Evolutionary conservation across 2,113 vertebrate genomes (phyloP).

Genomic region (Macquaria ambigua): DNA sequence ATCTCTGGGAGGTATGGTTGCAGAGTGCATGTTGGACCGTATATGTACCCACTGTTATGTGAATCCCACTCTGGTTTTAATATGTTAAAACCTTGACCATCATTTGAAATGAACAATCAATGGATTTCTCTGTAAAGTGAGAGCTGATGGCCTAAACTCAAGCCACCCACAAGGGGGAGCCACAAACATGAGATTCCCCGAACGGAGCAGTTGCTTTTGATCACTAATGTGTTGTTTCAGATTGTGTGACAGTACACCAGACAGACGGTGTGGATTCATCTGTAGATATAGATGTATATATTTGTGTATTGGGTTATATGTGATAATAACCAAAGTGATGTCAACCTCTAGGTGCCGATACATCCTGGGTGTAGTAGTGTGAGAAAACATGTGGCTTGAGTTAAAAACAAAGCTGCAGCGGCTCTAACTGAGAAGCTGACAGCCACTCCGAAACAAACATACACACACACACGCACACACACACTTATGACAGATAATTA

Average conservation of each 20-base stretch:
- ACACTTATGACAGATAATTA: conserved; percentile 81
- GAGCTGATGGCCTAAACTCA: not conserved
- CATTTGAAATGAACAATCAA: not conserved
- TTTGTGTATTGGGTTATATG: not conserved
- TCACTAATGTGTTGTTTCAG: not conserved
- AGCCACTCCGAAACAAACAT: conserved; percentile 24
- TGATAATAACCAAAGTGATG: conserved; percentile 1
- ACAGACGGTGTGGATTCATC: not conserved
- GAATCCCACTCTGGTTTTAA: not conserved
- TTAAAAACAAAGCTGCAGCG: conserved; percentile 37
- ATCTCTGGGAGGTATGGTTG: conserved; percentile 17
- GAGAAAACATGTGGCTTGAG: conserved; percentile 45
- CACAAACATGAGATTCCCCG: conserved; percentile 32
- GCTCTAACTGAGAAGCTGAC: conserved; percentile 21
- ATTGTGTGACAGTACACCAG: not conserved
- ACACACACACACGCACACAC: conserved; percentile 1
- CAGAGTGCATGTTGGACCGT: not conserved
- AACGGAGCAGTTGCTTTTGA: not conserved
- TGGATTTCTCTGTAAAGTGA: conserved; percentile 1
- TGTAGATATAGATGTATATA: not conserved
- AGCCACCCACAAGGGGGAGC: conserved; percentile 72
- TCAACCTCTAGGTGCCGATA: not conserved
- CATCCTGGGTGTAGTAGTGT: not conserved
- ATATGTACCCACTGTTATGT: not conserved
- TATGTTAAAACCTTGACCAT: not conserved